phyloP scores from a whole-genome alignment of 2,888 invertebrate genomes.

The Ellobium chinense region DNA sequence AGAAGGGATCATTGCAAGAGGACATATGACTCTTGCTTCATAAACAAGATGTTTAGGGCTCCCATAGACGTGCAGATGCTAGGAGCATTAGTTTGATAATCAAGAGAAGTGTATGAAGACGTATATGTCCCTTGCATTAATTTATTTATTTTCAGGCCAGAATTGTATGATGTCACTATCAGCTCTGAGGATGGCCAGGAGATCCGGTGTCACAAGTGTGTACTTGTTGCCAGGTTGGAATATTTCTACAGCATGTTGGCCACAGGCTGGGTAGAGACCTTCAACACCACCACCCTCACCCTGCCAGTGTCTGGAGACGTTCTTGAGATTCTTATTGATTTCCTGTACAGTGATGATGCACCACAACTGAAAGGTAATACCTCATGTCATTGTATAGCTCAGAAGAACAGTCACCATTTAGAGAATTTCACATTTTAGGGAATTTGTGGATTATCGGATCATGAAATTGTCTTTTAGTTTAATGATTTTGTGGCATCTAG shows the following conservation, averaged over 20 bases:
- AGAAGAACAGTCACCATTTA: too few species aligned
- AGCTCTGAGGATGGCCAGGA: constrained; percentile 79
- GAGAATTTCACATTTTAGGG: too few species aligned
- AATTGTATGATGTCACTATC: constrained; percentile 84
- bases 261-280: constrained; percentile 87
- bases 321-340: constrained; percentile 86
- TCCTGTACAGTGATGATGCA: constrained; percentile 86
- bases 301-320: constrained; percentile 84
- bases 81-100: too few species aligned
- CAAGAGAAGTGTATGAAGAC: too few species aligned
- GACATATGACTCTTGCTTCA: too few species aligned
- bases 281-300: constrained; percentile 81
- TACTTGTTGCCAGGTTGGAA: constrained; percentile 89
- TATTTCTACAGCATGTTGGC: constrained; percentile 92
- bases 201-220: constrained; percentile 87
- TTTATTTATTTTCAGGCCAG: constrained; percentile 61
- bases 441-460: too few species aligned
- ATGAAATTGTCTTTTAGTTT: too few species aligned
- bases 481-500: too few species aligned
- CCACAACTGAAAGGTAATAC: constrained; percentile 75
- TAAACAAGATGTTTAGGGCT: too few species aligned
- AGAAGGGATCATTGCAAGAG: too few species aligned
- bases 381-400: not conserved
- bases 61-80: too few species aligned
- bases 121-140: too few species aligned